Evolutionary conservation across 2,888 invertebrate genomes (phyloP), one percentile per base, ranked within the genome.

Genomic region (Meghimatium bilineatum): DNA sequence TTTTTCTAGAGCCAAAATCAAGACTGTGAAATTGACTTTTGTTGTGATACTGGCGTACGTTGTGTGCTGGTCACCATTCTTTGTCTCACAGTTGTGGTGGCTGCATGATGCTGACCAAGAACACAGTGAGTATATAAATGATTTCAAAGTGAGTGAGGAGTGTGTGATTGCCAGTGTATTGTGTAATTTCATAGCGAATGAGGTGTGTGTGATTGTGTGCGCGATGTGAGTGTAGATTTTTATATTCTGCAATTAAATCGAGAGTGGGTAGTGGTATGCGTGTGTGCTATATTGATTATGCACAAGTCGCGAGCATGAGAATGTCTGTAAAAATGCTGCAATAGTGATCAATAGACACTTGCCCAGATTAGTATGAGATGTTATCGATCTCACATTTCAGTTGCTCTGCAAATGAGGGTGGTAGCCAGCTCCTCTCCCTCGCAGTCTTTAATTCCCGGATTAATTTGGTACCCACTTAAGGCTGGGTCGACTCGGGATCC

Each of bases 51-150:
- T 91, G 12, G 90, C 91, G 74, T 96, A 96, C 92, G 95, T 96
- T 63, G 93, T 95, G 60, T 96, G 96, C 88, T 96, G 96, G 90
- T 94, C 95, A 69, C 96, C 96, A 0, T 96, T 96, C 91, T 95
- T 96, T 86, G 94, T 95, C 67, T 95, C 95, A 17, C 95, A 95
- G 90, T 93, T 96, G 36, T 96, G 96, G 95, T 92, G 92, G 81
- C 92, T 93, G 6, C 91, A 90, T 85, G 93, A 93, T 56, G 86
- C 86, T n/a, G 83, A 85, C 3, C 85, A 83, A 26, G 86, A 74
- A 34, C 63, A 66, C 83, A 86, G 86, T 86, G 44, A 86, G 86
- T 78, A 63, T 20, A 56, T 12, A 12, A 26, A n/a, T n/a, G n/a
- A 26, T 20, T 10, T 56, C 56, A 17, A 17, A 14, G 52, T 52